A percentile compares a stretch with the other conserved stretches of the same genome.
Evolutionary conservation across 1,140 invertebrate species (phyloP).

Genomic region (Saccostrea cuccullata): DNA sequence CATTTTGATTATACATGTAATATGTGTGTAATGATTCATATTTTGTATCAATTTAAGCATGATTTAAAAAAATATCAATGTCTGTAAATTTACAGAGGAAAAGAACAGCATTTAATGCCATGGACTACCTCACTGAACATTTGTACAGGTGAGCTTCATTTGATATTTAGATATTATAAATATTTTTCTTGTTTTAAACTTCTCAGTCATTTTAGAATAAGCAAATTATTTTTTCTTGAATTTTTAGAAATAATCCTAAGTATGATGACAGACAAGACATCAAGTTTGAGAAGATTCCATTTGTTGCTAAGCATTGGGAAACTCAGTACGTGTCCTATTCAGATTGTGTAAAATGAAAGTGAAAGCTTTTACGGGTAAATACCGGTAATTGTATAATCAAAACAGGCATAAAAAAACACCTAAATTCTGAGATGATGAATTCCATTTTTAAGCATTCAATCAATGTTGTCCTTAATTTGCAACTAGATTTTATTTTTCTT

Average conservation of each 20-base stretch:
- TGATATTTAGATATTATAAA: too few relatives aligned
- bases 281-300: slow-evolving; percentile 75
- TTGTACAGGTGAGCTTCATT: slow-evolving; percentile 72
- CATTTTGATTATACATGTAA: too few relatives aligned
- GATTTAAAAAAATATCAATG: background rate
- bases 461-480: too few relatives aligned
- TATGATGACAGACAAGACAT: slow-evolving; percentile 64
- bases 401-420: too few relatives aligned
- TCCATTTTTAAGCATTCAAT: too few relatives aligned
- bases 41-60: background rate
- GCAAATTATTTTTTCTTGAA: slow-evolving; percentile 42
- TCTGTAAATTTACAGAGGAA: slow-evolving; percentile 73
- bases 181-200: too few relatives aligned
- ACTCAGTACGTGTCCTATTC: slow-evolving; percentile 33
- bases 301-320: slow-evolving; percentile 69
- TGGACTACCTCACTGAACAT: slow-evolving; percentile 76
- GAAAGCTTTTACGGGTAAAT: too few relatives aligned
- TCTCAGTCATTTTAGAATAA: background rate
- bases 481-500: too few relatives aligned
- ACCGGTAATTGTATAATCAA: too few relatives aligned
- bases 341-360: too few relatives aligned
- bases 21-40: too few relatives aligned
- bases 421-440: too few relatives aligned
- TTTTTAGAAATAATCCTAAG: slow-evolving; percentile 69
- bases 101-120: slow-evolving; percentile 77